Conservation (phyloP, 2,797 vertebrate species). For the Eremophila alpestris region DNA sequence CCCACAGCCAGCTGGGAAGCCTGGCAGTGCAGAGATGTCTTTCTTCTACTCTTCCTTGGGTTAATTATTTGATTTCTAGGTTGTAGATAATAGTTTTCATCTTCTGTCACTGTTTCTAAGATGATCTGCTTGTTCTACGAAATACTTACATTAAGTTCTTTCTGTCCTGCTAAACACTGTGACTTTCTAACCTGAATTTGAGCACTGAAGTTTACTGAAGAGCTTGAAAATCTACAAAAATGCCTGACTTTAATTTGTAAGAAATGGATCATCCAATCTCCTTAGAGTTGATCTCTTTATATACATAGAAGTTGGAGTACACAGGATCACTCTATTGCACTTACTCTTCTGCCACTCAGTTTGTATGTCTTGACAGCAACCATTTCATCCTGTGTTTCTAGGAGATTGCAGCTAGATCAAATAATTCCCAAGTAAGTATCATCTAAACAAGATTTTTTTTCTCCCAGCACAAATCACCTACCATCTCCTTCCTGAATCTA, state of each 20-base stretch:
- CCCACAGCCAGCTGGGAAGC: neutral
- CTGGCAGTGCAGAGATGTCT: neutral
- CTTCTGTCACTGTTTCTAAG: neutral
- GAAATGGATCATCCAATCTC: fast-evolving
- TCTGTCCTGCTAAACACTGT: neutral
- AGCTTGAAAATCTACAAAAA: neutral
- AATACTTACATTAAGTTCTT: neutral
- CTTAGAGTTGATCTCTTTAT: neutral
- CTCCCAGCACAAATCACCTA: neutral
- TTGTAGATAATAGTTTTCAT: neutral
- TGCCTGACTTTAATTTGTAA: neutral
- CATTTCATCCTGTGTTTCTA: neutral
- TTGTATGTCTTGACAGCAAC: neutral
- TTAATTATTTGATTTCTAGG: neutral
- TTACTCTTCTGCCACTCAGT: neutral
- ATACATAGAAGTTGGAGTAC: neutral
- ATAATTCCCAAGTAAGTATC: neutral
- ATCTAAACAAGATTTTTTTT: neutral
- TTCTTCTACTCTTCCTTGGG: neutral
- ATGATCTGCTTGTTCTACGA: neutral
- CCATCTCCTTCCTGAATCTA: neutral
- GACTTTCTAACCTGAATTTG: neutral
- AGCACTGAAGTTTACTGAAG: neutral
- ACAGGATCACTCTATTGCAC: neutral
- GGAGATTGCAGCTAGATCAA: neutral